phyloP scores from a whole-genome alignment of 1,140 invertebrate genomes.

The Platorchestia sp. region DNA sequence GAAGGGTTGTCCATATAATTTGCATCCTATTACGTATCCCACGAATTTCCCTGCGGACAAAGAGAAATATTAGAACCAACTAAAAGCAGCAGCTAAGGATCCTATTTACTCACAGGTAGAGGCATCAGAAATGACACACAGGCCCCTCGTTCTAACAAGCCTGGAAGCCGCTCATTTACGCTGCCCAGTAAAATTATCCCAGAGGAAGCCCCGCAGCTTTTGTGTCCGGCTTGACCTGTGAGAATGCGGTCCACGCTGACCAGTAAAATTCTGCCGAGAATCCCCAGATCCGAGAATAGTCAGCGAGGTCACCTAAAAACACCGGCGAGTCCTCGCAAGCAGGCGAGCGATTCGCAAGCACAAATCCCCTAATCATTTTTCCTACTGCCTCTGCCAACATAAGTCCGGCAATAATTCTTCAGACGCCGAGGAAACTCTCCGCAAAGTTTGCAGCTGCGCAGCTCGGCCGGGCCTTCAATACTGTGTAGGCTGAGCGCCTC shows the following conservation, averaged over 20 bases:
- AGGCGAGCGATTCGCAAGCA: conserved; percentile 31
- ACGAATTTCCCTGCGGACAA: no score
- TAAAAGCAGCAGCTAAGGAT: no score
- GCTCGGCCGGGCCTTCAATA: not conserved
- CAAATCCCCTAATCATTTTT: conserved; percentile 28
- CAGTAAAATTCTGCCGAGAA: not conserved
- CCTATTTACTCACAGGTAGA: no score
- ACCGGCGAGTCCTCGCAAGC: not conserved
- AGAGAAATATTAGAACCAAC: no score
- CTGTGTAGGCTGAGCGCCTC: conserved; percentile 40
- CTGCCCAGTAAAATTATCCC: not conserved
- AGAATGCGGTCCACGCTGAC: not conserved
- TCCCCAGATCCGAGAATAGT: conserved; percentile 8
- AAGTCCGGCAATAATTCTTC: conserved; percentile 20
- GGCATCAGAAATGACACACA: no score
- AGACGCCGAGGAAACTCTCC: not conserved
- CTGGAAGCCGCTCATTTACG: not conserved
- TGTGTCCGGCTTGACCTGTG: not conserved
- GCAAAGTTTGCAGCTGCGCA: not conserved
- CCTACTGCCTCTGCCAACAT: not conserved
- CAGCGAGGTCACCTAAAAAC: conserved; percentile 3
- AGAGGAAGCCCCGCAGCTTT: not conserved
- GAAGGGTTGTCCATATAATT: no score
- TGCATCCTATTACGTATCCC: no score
- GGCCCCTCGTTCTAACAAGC: not conserved